A percentile compares a stretch with the other conserved stretches of the same genome.
phyloP scores from a whole-genome alignment of 2,888 invertebrate genomes.

The Zygothrica quintamaculata region DNA sequence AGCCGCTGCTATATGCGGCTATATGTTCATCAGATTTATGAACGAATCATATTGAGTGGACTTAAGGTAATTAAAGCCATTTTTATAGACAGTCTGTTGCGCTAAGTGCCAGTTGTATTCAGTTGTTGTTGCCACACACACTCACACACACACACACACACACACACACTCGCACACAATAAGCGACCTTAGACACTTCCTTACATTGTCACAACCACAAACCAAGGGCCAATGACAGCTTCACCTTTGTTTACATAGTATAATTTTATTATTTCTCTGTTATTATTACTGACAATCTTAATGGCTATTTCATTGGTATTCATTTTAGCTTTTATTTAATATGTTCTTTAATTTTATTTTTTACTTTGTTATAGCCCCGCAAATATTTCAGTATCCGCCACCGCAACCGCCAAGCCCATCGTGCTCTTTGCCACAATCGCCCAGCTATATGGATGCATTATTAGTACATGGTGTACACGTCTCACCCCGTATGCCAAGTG shows the following conservation, averaged over 20 bases:
- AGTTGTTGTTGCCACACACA: no score
- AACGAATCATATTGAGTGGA: constrained; percentile 27
- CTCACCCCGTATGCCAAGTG: constrained; percentile 80
- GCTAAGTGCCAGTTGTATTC: constrained; percentile 51
- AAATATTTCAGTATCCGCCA: constrained; percentile 83
- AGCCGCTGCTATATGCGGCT: constrained; percentile 24
- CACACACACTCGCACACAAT: constrained; percentile 35
- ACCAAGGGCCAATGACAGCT: constrained; percentile 50
- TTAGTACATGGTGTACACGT: constrained; percentile 80
- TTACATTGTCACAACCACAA: constrained; percentile 59
- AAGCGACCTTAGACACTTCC: constrained; percentile 73
- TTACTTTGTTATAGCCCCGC: constrained; percentile 78
- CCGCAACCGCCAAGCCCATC: constrained; percentile 84
- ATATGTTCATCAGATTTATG: constrained; percentile 53
- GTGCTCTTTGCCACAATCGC: constrained; percentile 80
- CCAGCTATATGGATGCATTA: constrained; percentile 81
- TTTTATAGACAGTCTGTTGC: constrained; percentile 33
- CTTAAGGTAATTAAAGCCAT: constrained; percentile 46
- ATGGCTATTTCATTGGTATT: constrained; percentile 37
- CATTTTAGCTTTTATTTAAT: constrained; percentile 4
- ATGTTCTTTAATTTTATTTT: constrained; percentile 6
- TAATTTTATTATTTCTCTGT: constrained; percentile 15
- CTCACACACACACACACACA: no score
- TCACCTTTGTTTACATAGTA: constrained; percentile 59
- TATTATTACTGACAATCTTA: constrained; percentile 14